Base-by-base conservation (phyloP, 2,797 vertebrate species). In the Ispidina picta region DNA sequence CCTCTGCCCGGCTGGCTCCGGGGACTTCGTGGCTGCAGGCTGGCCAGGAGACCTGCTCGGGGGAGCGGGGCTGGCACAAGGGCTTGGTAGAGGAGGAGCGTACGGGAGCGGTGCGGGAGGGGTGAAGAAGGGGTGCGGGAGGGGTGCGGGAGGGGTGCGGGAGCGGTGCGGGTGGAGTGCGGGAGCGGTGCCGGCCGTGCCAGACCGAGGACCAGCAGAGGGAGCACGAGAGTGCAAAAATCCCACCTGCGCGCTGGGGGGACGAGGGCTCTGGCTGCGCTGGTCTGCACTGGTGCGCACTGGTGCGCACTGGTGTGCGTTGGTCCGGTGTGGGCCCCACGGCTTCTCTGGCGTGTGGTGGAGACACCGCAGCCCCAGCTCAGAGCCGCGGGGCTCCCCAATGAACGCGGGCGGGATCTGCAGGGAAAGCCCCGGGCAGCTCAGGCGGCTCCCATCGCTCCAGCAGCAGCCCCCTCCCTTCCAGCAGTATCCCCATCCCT, bases 191-290 rank as follows among this genome's bases (percentile, higher is more conserved):
- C 56, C 22, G 22, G 15, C 18, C 3, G 18, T 8, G 26, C 43
- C 6, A 48, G 52, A 29, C 43, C 16, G 68, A 49, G 79, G 37
- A 84, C 91, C 92, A 93, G 94, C 94, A 96, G 95, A 96, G 94
- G 95, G 95, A 94, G 95, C 94, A 15, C 89, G 68, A 79, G 94
- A 94, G 94, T 62, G 82, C 33, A 17, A 33, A 68, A 85, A 74
- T 54, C 84, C 84, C 94, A 54, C 84, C 79, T 46, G 92, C 68
- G 74, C 73, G 39, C 71, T 4, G 16, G 8, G 54, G 31, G 72
- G 10, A 11, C 5, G 8, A 9, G 46, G 43, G 43, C 63, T 75
- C 4, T 6, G 16, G 35, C 60, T 14, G 68, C 58, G 0, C 54
- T 18, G 82, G 76, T 63, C 29, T 12, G 66, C 56, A 0, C 56